Evolutionary conservation across 2,113 vertebrate species (phyloP).

Genomic region (Sander vitreus): DNA sequence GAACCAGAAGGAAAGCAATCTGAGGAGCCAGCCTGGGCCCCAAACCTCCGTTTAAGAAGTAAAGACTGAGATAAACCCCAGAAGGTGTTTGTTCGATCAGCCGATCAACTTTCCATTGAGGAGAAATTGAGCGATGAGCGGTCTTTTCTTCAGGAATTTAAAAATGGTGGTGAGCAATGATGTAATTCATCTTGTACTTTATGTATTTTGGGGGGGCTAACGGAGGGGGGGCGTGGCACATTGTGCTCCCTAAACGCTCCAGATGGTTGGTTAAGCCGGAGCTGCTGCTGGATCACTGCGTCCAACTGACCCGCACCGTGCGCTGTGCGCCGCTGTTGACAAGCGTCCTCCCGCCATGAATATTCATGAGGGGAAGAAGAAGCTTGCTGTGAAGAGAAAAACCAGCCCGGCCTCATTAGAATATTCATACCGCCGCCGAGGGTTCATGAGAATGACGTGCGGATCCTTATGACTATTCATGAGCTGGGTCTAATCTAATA

Average conservation of each 20-base stretch:
- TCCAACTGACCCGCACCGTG: slow-evolving; percentile 44
- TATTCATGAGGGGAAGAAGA: slow-evolving; percentile 66
- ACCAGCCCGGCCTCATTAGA: slow-evolving; percentile 64
- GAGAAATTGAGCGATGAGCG: not conserved
- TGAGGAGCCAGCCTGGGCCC: too few relatives aligned
- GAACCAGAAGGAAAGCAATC: too few relatives aligned
- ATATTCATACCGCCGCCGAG: slow-evolving; percentile 63
- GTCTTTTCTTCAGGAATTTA: not conserved
- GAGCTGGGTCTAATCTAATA: slow-evolving; percentile 32
- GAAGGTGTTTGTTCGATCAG: not conserved
- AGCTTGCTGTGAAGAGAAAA: slow-evolving; percentile 4
- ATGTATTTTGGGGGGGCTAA: not conserved
- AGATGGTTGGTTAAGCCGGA: slow-evolving; percentile 70
- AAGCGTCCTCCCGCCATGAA: slow-evolving; percentile 54
- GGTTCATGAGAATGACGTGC: slow-evolving; percentile 52
- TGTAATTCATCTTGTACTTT: slow-evolving; percentile 30
- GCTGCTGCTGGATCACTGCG: slow-evolving; percentile 63
- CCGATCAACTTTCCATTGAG: not conserved
- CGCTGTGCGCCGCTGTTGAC: not conserved
- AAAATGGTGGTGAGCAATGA: slow-evolving; percentile 17
- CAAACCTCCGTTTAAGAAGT: too few relatives aligned
- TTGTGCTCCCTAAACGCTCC: slow-evolving; percentile 66
- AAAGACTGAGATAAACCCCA: too few relatives aligned
- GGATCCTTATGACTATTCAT: slow-evolving; percentile 67
- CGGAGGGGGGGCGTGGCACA: slow-evolving; percentile 28